phyloP scores from a whole-genome alignment of 2,888 invertebrate species.

The Erannis defoliaria region DNA sequence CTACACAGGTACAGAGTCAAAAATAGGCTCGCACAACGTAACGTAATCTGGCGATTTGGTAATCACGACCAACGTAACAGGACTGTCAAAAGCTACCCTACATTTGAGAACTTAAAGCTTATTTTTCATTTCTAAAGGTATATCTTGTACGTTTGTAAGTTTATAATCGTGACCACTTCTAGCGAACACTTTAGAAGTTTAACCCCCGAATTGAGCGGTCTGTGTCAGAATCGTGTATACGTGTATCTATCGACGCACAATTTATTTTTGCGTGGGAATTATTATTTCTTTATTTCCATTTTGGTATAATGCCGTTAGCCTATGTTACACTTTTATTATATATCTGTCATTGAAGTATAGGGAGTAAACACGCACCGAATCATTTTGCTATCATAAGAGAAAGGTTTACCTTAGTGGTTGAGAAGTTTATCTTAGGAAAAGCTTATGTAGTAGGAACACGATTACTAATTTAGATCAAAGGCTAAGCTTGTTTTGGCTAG shows the following conservation, averaged over 20 bases:
- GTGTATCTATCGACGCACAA: slow-evolving; percentile 72
- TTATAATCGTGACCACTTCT: slow-evolving; percentile 84
- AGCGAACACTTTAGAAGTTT: slow-evolving; percentile 82
- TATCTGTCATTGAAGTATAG: slow-evolving; percentile 28
- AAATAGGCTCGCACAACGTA: slow-evolving; percentile 37
- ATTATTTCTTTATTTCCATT: slow-evolving; percentile 80
- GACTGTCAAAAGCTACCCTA: slow-evolving; percentile 61
- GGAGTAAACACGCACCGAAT: slow-evolving; percentile 17
- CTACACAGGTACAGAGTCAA: slow-evolving; percentile 25
- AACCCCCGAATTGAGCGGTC: slow-evolving; percentile 82
- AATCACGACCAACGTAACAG: slow-evolving; percentile 64
- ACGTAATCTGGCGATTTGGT: slow-evolving; percentile 55
- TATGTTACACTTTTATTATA: slow-evolving; percentile 55
- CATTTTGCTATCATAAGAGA: neutral
- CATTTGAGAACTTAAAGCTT: slow-evolving; percentile 48
- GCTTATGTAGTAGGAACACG: slow-evolving; percentile 10
- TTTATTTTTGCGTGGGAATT: slow-evolving; percentile 76
- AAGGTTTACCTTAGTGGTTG: neutral
- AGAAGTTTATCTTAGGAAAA: slow-evolving; percentile 2
- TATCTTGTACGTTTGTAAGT: slow-evolving; percentile 50
- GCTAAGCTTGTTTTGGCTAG: slow-evolving; percentile 41
- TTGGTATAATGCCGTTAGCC: slow-evolving; percentile 52
- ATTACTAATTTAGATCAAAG: slow-evolving; percentile 39
- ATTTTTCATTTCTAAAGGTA: slow-evolving; percentile 49
- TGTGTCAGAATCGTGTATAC: slow-evolving; percentile 76